Base-by-base conservation (phyloP, 2,113 vertebrate genomes). In the Thunnus thynnus region DNA sequence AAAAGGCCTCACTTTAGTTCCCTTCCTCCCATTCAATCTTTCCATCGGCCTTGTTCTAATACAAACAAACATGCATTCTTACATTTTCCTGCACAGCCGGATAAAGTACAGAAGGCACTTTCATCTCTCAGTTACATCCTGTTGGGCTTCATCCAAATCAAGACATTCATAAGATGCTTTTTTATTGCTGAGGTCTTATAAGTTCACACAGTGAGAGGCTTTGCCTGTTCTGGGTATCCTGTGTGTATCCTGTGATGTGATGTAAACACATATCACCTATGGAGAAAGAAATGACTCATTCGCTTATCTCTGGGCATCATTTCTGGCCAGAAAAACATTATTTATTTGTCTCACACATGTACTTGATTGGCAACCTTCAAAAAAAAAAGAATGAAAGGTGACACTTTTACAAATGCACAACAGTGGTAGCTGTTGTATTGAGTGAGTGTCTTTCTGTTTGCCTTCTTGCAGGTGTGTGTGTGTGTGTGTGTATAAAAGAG, bases 241-340 rank as follows among this genome's bases (percentile, higher is more conserved):
- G 65, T 70, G 30, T 22, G 22, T 22, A 22, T 22, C 22, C 22
- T 22, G 22, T 50, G 55, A 79, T 50, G 55, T 77, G 20, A 56
- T 57, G 56, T 80, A 76, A 85, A 91, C 82, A 61, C n/a, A 64
- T 16, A 22, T 32, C 50, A 57, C 66, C 1, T 0, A 1, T 51
- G 13, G 13, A 48, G 36, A 3, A 60, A 60, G 16, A 74, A 44
- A 25, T 30, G 51, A 76, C 46, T 27, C 54, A 18, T 72, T 20
- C 14, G 62, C 30, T 20, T 69, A 67, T 69, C 16, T 56, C 32
- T 13, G 2, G 8, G 30, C 17, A 47, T 62, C 32, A 36, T 72
- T 54, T 32, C 41, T 44, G 25, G 18, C 13, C 2, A 16, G 5
- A 4, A 44, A 72, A 20, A 41, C 44, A 16, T 22, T 22, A 68